Percentiles rank a stretch among this genome's conserved stretches.
These are phyloP conservation scores for Sylvilagus floridanus DNA, from an alignment of 2,797 vertebrate genomes.

Conservation along the genomic window DNA sequence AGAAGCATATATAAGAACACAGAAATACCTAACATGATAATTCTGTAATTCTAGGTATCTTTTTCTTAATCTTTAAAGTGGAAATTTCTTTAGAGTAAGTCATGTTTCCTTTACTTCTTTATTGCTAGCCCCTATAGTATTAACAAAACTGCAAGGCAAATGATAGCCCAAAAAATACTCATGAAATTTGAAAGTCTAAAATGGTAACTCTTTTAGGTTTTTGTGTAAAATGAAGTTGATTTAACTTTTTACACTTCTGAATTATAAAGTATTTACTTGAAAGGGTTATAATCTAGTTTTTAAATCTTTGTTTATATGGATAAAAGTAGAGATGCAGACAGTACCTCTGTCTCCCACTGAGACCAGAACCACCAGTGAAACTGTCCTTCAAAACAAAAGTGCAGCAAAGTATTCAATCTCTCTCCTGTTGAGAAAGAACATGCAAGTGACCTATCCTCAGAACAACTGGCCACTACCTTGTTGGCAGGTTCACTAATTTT, in stretches of 20 bases:
- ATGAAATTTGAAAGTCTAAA: not conserved
- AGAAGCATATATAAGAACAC: not conserved
- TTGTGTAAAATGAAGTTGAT: not conserved
- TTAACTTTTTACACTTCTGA: not conserved
- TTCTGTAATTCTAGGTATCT: not conserved
- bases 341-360: not conserved
- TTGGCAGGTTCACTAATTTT: not conserved
- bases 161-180: not conserved
- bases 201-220: not conserved
- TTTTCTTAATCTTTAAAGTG: not conserved
- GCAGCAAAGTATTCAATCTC: slow-evolving; percentile 50
- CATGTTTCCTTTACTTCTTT: not conserved
- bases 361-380: not conserved
- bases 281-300: not conserved
- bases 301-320: not conserved
- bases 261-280: not conserved
- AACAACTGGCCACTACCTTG: not conserved
- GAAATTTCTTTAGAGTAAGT: not conserved
- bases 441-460: not conserved
- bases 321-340: slow-evolving; percentile 6
- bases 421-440: not conserved
- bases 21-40: not conserved
- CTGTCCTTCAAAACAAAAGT: slow-evolving; percentile 30
- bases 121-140: not conserved
- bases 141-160: not conserved